Conservation (phyloP, 1,140 invertebrate genomes). For the Yoshiicerus persimilis region DNA sequence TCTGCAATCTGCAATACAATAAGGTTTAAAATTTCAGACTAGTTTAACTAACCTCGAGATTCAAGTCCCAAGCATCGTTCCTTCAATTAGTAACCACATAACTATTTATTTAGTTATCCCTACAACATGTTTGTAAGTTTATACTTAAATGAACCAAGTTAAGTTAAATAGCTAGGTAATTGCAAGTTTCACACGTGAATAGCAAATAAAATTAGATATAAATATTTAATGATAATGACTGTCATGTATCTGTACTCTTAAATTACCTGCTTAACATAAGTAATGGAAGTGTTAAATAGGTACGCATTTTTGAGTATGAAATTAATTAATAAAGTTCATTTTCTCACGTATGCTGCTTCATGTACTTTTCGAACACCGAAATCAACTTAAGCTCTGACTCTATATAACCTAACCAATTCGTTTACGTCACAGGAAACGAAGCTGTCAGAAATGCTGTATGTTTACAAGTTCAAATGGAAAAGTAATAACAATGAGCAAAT, state of each 20-base stretch:
- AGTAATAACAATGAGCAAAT: too few relatives aligned
- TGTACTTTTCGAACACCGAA: neutral
- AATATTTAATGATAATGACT: neutral
- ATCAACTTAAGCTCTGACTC: neutral
- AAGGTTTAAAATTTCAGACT: too few relatives aligned
- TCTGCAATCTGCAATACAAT: too few relatives aligned
- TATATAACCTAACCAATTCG: neutral
- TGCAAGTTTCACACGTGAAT: neutral
- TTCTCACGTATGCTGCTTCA: neutral
- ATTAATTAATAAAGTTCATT: constrained; percentile 2
- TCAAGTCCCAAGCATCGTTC: neutral
- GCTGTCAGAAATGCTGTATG: neutral
- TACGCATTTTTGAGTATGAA: neutral
- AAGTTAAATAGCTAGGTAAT: neutral
- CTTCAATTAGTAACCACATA: too few relatives aligned
- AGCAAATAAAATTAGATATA: neutral
- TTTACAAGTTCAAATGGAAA: neutral
- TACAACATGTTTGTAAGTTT: neutral
- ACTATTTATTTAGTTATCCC: too few relatives aligned
- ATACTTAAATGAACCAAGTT: neutral
- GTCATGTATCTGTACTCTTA: neutral
- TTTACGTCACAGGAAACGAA: neutral
- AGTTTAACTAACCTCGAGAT: neutral
- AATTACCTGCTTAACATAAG: neutral
- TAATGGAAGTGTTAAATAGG: neutral